phyloP scores from a whole-genome alignment of 2,797 vertebrate species.

The Enteromius unitaeniatus region DNA sequence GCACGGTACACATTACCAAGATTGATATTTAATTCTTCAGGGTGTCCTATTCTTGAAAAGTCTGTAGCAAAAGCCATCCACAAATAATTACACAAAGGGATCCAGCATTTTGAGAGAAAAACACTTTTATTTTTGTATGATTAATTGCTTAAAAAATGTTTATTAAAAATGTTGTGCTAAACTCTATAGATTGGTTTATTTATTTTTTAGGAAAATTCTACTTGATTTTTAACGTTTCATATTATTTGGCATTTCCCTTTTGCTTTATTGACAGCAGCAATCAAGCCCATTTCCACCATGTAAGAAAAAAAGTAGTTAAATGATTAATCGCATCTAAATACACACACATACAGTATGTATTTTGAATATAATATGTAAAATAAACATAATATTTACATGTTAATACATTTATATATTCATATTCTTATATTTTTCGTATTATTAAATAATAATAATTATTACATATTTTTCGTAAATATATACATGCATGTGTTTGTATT shows the following conservation, averaged over 20 bases:
- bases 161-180: neutral
- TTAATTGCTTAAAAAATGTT: neutral
- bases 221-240: neutral
- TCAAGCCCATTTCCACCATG: neutral
- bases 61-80: conserved; percentile 1
- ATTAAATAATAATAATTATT: no score
- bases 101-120: neutral
- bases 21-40: conserved; percentile 37
- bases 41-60: conserved; percentile 13
- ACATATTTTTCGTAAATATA: no score
- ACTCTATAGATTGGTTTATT: neutral
- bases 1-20: conserved; percentile 19
- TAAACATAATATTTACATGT: no score
- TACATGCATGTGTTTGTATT: no score
- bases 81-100: neutral
- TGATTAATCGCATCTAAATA: no score
- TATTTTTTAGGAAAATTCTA: neutral
- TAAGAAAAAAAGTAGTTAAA: neutral
- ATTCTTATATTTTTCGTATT: no score
- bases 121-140: neutral
- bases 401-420: no score
- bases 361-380: no score
- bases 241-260: neutral
- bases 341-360: no score
- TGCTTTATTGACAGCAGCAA: neutral